Percentiles rank a stretch among this genome's conserved stretches.
Evolutionary conservation across 2,113 vertebrate species (phyloP).

Genomic region (Rana temporaria): DNA sequence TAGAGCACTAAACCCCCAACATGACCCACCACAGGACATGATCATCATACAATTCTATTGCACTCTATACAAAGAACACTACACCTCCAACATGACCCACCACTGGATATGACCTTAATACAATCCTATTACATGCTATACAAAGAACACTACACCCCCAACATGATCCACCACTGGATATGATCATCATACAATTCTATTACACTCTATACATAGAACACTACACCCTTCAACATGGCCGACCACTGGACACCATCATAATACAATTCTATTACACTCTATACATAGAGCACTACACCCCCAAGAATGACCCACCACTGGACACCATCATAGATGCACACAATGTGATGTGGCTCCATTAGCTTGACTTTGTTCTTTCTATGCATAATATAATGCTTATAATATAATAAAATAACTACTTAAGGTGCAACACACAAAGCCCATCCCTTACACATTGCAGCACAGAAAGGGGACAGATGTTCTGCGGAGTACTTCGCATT

Average conservation of each 20-base stretch:
- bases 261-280: too few species aligned
- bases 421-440: background rate
- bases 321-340: background rate
- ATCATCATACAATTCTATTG: too few species aligned
- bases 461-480: background rate
- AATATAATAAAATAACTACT: conserved; percentile 7
- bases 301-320: background rate
- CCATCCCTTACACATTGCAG: too few species aligned
- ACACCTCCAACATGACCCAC: background rate
- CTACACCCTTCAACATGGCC: background rate
- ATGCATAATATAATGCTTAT: background rate
- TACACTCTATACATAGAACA: background rate
- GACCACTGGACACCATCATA: background rate
- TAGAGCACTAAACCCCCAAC: background rate
- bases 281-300: background rate
- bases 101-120: background rate
- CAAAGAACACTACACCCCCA: background rate
- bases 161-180: background rate
- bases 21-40: background rate
- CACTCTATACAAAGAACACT: too few species aligned
- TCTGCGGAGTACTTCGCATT: background rate
- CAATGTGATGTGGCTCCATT: background rate
- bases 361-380: background rate
- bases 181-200: background rate
- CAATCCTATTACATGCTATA: background rate